phyloP scores from a whole-genome alignment of 2,888 invertebrate species.

The Cylindroiulus punctatus region DNA sequence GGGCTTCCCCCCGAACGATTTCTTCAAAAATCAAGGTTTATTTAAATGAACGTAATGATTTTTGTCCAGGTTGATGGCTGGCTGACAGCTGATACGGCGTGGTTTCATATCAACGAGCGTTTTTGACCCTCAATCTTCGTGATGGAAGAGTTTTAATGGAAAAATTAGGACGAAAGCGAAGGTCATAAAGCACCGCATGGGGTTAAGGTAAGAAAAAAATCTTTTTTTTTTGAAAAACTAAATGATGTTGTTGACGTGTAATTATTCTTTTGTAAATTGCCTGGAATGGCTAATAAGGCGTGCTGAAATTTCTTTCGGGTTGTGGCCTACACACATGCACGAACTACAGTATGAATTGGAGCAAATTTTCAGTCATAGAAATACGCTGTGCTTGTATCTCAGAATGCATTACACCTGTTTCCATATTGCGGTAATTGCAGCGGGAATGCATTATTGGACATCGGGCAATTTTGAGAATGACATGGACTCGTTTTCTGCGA shows the following conservation, averaged over 20 bases:
- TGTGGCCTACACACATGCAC: neutral
- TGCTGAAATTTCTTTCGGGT: neutral
- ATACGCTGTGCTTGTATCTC: too few relatives aligned
- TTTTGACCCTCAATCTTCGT: neutral
- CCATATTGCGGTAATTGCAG: too few relatives aligned
- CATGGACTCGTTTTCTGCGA: too few relatives aligned
- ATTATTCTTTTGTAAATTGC: constrained; percentile 8
- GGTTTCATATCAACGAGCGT: neutral
- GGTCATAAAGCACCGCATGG: constrained; percentile 9
- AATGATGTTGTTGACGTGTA: neutral
- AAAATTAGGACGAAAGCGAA: neutral
- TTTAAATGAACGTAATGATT: neutral
- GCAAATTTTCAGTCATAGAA: neutral
- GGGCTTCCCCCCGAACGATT: neutral
- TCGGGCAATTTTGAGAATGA: too few relatives aligned
- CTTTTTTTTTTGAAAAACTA: neutral
- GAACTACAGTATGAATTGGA: neutral
- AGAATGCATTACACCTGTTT: neutral
- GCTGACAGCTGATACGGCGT: neutral
- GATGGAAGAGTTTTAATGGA: neutral
- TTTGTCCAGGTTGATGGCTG: neutral
- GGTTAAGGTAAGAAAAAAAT: neutral
- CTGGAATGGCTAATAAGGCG: neutral
- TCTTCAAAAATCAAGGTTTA: neutral
- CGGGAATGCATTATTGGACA: too few relatives aligned